Conservation (phyloP, 92 coral and sea anemone species). For the Parazoanthus atlanticus region DNA sequence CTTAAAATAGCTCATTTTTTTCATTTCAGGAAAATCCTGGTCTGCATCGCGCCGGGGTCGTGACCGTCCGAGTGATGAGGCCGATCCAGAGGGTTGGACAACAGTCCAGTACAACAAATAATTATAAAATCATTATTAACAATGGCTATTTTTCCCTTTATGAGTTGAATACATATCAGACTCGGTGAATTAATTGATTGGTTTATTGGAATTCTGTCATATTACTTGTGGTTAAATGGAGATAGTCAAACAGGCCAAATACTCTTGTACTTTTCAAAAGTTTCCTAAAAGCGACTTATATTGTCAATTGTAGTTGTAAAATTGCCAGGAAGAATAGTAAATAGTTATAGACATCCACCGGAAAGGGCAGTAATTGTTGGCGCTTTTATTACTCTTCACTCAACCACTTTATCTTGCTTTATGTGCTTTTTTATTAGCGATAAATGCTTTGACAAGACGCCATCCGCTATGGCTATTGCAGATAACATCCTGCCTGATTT, state of each 20-base stretch:
- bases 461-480: background rate
- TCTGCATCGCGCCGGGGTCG: slow-evolving; percentile 42
- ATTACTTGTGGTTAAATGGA: background rate
- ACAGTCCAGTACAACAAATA: slow-evolving; percentile 36
- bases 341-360: no score
- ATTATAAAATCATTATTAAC: background rate
- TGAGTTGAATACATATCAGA: background rate
- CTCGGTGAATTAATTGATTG: background rate
- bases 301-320: background rate
- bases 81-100: slow-evolving; percentile 41
- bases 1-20: background rate
- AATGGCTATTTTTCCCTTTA: background rate
- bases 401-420: no score
- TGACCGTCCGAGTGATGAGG: slow-evolving; percentile 39
- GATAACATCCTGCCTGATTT: background rate
- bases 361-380: no score
- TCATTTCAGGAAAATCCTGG: slow-evolving; percentile 34
- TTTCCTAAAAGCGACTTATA: background rate
- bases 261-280: background rate
- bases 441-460: background rate
- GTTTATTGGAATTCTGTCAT: background rate
- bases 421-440: no score
- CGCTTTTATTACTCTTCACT: no score
- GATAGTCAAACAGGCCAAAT: no score
- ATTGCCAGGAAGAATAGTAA: no score